Evolutionary conservation across 2,888 invertebrate genomes (phyloP).

Genomic region (Leptodirus hochenwartii): DNA sequence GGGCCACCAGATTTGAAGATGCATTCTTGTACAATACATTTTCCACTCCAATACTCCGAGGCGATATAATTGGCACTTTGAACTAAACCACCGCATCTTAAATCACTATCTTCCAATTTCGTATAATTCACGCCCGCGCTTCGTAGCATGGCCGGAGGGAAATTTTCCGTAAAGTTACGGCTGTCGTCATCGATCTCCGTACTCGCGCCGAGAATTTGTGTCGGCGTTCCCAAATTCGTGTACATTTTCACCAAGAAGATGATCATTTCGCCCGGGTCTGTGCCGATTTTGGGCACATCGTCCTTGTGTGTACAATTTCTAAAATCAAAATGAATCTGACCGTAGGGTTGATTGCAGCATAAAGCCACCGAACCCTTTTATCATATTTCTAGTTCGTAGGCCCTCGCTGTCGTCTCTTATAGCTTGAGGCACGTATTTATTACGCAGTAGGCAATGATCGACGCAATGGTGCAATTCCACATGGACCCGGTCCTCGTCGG

Average conservation of each 20-base stretch:
- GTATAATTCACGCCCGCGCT: constrained; percentile 53
- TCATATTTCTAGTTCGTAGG: neutral
- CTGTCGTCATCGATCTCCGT: constrained; percentile 57
- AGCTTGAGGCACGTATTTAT: too few relatives aligned
- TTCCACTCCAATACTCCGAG: constrained; percentile 40
- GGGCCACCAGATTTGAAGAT: constrained; percentile 57
- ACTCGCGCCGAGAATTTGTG: constrained; percentile 58
- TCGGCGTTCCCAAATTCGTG: constrained; percentile 53
- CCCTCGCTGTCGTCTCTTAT: constrained; percentile 5
- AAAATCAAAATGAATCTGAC: constrained; percentile 1
- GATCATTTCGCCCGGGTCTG: constrained; percentile 13
- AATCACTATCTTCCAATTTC: constrained; percentile 52
- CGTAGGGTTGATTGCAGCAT: neutral
- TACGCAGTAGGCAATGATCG: constrained; percentile 48
- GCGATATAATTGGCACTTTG: constrained; percentile 46
- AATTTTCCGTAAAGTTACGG: constrained; percentile 53
- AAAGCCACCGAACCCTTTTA: neutral
- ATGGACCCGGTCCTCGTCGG: constrained; percentile 53
- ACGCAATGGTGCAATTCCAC: constrained; percentile 53
- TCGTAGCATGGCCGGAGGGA: constrained; percentile 43
- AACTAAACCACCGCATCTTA: constrained; percentile 57
- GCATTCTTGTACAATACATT: constrained; percentile 63
- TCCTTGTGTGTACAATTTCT: too few relatives aligned
- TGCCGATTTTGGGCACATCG: too few relatives aligned
- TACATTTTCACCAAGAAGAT: constrained; percentile 39